Conservation (phyloP, 2,888 invertebrate species). For the Ypsolopha sequella region DNA sequence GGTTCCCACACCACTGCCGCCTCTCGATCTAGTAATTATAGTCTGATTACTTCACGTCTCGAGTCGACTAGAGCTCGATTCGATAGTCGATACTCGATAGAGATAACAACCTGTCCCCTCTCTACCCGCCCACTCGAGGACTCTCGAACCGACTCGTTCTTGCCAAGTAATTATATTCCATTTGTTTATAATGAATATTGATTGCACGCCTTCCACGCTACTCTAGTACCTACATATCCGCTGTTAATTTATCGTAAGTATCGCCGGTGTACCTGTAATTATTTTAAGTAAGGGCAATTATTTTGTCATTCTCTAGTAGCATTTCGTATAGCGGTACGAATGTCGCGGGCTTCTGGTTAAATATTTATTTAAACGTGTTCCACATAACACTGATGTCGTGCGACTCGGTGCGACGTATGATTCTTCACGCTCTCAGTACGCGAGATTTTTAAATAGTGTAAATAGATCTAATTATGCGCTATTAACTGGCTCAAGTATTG, state of each 20-base stretch:
- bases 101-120: conserved; percentile 55
- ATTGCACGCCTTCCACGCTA: conserved; percentile 36
- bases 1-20: conserved; percentile 10
- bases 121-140: conserved; percentile 39
- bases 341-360: conserved; percentile 26
- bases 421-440: neutral
- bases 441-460: neutral
- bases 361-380: conserved; percentile 22
- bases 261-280: conserved; percentile 43
- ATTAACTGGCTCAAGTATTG: neutral
- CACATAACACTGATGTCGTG: conserved; percentile 5
- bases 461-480: neutral
- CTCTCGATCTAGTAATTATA: conserved; percentile 49
- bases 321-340: conserved; percentile 24
- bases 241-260: conserved; percentile 32
- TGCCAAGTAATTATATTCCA: conserved; percentile 59
- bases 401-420: neutral
- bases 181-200: conserved; percentile 65
- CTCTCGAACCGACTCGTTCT: conserved; percentile 39
- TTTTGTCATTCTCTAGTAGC: conserved; percentile 27
- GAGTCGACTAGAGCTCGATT: conserved; percentile 7
- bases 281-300: conserved; percentile 49
- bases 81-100: conserved; percentile 23
- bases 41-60: conserved; percentile 38
- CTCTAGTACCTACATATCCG: conserved; percentile 9